phyloP scores from a whole-genome alignment of 2,113 vertebrate genomes.

The Perca schrenkii region DNA sequence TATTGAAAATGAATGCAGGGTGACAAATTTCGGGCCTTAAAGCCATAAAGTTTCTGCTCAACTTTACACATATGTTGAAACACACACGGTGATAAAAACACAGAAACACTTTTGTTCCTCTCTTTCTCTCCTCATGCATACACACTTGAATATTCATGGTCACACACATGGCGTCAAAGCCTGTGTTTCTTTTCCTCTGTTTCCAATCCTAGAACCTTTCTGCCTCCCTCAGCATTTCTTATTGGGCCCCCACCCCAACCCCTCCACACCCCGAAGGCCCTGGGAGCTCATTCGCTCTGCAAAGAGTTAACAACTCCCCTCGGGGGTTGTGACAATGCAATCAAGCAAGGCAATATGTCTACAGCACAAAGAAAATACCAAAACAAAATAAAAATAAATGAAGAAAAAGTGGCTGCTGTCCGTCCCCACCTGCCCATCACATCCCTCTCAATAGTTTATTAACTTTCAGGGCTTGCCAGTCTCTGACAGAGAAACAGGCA shows the following conservation, averaged over 20 bases:
- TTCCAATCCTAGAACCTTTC: conserved; percentile 12
- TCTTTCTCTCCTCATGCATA: background rate
- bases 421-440: background rate
- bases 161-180: background rate
- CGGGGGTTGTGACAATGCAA: conserved; percentile 66
- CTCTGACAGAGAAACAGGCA: conserved; percentile 1
- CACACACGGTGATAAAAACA: too few species aligned
- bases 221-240: conserved; percentile 43
- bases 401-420: conserved; percentile 7
- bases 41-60: too few species aligned
- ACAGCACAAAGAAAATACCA: conserved; percentile 43
- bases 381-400: conserved; percentile 33
- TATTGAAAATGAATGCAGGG: too few species aligned
- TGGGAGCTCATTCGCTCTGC: conserved; percentile 55
- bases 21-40: too few species aligned
- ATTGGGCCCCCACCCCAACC: background rate
- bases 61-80: too few species aligned
- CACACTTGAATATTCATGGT: conserved; percentile 22
- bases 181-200: background rate
- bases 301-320: conserved; percentile 69
- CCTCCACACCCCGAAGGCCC: conserved; percentile 1
- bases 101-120: background rate
- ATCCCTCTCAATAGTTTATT: conserved; percentile 29
- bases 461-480: conserved; percentile 14
- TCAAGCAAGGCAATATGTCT: conserved; percentile 66